Base-by-base conservation (phyloP, 2,797 vertebrate genomes). In the Pangasius sanitwongsei region DNA sequence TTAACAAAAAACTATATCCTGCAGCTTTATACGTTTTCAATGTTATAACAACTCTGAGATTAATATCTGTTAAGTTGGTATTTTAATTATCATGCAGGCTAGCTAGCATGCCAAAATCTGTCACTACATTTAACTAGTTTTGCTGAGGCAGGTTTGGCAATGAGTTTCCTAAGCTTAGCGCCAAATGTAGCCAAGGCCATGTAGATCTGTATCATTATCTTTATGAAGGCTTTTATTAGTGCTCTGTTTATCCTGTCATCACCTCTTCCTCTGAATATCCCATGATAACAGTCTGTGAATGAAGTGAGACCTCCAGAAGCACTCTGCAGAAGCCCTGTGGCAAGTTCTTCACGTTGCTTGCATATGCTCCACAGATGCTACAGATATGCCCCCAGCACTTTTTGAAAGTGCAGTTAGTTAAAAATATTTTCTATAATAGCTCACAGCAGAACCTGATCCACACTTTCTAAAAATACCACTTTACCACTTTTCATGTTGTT, bases 361-460 rank as follows among this genome's bases (percentile, higher is more conserved):
- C 34, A 61, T 50, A 82, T 82, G 41, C 53, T 37, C 34, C 34
- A 82, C 80, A 41, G 80, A 82, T 61, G 55, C 34, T 25, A 59
- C 20, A 31, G 48, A 81, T 3, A 81, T 81, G 34, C 37, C 18
- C 11, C 31, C 31, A 61, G 55, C 34, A 82, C 55, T 34, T 57
- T 81, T 59, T 81, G 78, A 81, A 81, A 81, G 18, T 57, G 18
- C 12, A 81, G 78, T 57, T 81, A 53, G 11, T 16, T 81, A 34
- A 57, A 81, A 57, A 80, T 57, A 12, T 23, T 34, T 57, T 57
- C 18, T 81, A 31, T 5, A 34, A 57, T 23, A 34, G 77, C 77
- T 81, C 9, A 34, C 7, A 1, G 77, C 16, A 55, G 77, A 55
- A 57, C 50, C n/a, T 55, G 15, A 80, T 20, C 28, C 1, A 7